Conservation (phyloP, 2,113 vertebrate genomes). For the Leptocoma aspasia region DNA sequence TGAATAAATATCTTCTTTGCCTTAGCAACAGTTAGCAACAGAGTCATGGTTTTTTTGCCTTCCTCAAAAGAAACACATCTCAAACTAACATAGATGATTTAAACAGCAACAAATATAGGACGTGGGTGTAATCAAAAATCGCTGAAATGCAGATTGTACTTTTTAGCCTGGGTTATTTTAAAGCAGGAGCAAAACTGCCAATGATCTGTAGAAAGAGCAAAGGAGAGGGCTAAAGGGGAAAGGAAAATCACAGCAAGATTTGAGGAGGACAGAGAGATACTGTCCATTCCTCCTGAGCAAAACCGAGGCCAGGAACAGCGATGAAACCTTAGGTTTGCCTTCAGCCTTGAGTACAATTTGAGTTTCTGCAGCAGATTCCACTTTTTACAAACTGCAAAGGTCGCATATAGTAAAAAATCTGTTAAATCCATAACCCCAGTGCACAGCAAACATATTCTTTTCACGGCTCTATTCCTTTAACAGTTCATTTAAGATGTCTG, state of each 20-base stretch:
- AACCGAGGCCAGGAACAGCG: background rate
- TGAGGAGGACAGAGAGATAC: background rate
- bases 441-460: slow-evolving; percentile 50
- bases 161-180: slow-evolving; percentile 59
- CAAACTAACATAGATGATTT: slow-evolving; percentile 64
- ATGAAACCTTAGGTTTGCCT: background rate
- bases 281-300: background rate
- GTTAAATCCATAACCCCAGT: slow-evolving; percentile 18
- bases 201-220: slow-evolving; percentile 31
- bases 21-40: slow-evolving; percentile 63
- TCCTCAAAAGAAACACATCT: slow-evolving; percentile 40
- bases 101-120: slow-evolving; percentile 70
- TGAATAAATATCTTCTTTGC: slow-evolving; percentile 51
- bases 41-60: slow-evolving; percentile 15
- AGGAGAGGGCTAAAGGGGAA: background rate
- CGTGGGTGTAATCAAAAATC: slow-evolving; percentile 69
- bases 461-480: slow-evolving; percentile 51
- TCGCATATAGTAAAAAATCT: slow-evolving; percentile 37
- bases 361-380: slow-evolving; percentile 11
- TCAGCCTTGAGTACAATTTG: background rate
- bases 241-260: background rate
- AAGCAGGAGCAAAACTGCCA: slow-evolving; percentile 52
- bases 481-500: slow-evolving; percentile 51
- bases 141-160: slow-evolving; percentile 28
- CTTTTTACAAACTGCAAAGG: background rate